Conservation (phyloP, 2,888 invertebrate genomes). For the Acanthoscelides obtectus region DNA sequence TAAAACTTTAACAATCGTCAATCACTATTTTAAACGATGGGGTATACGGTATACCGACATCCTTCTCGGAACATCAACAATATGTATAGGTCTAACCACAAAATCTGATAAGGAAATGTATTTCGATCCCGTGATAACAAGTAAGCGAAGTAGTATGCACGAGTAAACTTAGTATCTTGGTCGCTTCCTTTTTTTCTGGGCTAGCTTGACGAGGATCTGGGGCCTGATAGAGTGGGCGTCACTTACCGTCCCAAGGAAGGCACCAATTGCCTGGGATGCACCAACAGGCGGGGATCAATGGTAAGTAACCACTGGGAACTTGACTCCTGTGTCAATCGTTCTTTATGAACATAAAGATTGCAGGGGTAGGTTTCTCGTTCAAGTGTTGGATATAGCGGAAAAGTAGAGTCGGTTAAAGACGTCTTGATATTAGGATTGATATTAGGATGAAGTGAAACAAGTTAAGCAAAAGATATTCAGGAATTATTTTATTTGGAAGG, state of each 20-base stretch:
- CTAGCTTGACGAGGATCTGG: slow-evolving; percentile 53
- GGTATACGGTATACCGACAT: no score
- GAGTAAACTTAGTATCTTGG: slow-evolving; percentile 35
- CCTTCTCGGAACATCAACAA: no score
- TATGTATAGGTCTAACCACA: no score
- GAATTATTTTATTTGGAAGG: no score
- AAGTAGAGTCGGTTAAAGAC: no score
- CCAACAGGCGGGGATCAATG: slow-evolving; percentile 69
- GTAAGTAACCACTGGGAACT: slow-evolving; percentile 54
- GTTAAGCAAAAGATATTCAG: no score
- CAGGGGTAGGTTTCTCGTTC: background rate
- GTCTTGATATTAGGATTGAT: no score
- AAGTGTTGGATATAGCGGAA: background rate
- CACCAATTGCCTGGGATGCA: slow-evolving; percentile 69
- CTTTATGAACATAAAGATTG: background rate
- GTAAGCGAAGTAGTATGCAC: background rate
- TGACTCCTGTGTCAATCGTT: background rate
- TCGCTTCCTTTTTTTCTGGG: slow-evolving; percentile 42
- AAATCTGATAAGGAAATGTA: background rate
- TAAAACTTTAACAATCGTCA: no score
- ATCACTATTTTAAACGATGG: no score
- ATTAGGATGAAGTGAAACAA: no score
- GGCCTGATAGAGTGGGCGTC: slow-evolving; percentile 55
- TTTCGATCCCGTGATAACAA: background rate
- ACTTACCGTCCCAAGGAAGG: slow-evolving; percentile 59